A percentile compares a stretch with the other conserved stretches of the same genome.
These are phyloP conservation scores for Sialis lutaria DNA, from an alignment of 2,888 invertebrate species.

Conservation along the genomic window DNA sequence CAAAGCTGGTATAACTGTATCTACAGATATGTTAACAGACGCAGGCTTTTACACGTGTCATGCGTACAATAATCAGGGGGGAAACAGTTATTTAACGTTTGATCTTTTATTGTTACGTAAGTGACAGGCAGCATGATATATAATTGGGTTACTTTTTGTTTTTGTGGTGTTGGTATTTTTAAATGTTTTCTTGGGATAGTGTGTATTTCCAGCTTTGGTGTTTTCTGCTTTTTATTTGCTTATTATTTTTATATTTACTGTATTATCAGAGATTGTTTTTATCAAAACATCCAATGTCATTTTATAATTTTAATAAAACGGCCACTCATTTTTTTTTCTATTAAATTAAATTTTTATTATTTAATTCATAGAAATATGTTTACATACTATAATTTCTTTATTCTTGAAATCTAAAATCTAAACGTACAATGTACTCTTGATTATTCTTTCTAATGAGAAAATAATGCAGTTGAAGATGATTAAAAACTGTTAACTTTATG, in stretches of 20 bases:
- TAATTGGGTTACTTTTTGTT: neutral
- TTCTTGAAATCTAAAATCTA: too few relatives aligned
- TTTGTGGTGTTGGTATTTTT: constrained; percentile 1
- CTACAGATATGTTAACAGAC: constrained; percentile 16
- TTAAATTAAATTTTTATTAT: too few relatives aligned
- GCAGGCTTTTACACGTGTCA: constrained; percentile 16
- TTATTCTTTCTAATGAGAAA: too few relatives aligned
- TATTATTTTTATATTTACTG: constrained; percentile 1
- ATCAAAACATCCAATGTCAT: too few relatives aligned
- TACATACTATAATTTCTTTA: too few relatives aligned
- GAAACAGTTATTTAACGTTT: neutral
- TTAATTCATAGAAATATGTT: too few relatives aligned
- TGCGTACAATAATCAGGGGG: neutral
- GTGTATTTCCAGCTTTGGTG: constrained; percentile 4
- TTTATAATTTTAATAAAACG: too few relatives aligned
- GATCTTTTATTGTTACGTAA: neutral
- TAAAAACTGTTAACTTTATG: too few relatives aligned
- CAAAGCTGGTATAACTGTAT: constrained; percentile 20
- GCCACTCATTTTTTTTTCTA: too few relatives aligned
- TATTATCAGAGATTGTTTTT: too few relatives aligned
- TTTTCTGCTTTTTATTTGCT: constrained; percentile 2
- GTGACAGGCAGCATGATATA: constrained; percentile 1
- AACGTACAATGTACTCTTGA: too few relatives aligned
- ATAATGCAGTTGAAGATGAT: too few relatives aligned
- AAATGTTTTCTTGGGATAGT: constrained; percentile 4